Evolutionary conservation across 1,140 invertebrate genomes (phyloP), one percentile per base, ranked within the genome.

Genomic region (Cotesia glomerata): DNA sequence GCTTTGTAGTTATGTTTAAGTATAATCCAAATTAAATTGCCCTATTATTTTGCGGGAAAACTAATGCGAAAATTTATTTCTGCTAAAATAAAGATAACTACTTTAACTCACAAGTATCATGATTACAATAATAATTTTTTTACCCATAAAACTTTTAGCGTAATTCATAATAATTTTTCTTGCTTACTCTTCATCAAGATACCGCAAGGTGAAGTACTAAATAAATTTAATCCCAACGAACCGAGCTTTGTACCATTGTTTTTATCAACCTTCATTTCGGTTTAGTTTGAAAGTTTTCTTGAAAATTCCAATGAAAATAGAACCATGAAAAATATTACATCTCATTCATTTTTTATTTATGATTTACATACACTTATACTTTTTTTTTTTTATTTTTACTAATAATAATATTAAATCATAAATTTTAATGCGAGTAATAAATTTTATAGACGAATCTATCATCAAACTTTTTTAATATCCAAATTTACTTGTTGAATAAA

Each of bases 281-380:
- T 34, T 61, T 34, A 36, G 26, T 16, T n/a, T 58, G 62, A 54
- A 68, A 69, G 36, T 71, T 71, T 71, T 35, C 13, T 35, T n/a
- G 8, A 61, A 59, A 32, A 32, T 7, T 45, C 11, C 1, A 45
- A 45, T 45, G 39, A 39, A 39, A 34, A 26, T 32, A n/a, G 56
- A 5, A 8, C 7, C 45, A 45, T 74, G 52, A 70, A 74, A 74
- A 70, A 70, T 74, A 74, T 70, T 67, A 74, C 70, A 9, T 70
- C 70, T 70, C 70, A 45, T 69, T 62, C 70, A 9, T 70, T 74
- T 70, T 45, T 69, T 62, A 54, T 52, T 72, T 66, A 72, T 45
- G 51, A n/a, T 63, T 52, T 66, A 35, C 61, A 35, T 13, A 16
- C 26, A 14, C 14, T 16, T 18, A 52, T 39, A 14, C 61, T 67